Base-by-base conservation (phyloP, 2,113 vertebrate genomes). In the Labeo rohita region DNA sequence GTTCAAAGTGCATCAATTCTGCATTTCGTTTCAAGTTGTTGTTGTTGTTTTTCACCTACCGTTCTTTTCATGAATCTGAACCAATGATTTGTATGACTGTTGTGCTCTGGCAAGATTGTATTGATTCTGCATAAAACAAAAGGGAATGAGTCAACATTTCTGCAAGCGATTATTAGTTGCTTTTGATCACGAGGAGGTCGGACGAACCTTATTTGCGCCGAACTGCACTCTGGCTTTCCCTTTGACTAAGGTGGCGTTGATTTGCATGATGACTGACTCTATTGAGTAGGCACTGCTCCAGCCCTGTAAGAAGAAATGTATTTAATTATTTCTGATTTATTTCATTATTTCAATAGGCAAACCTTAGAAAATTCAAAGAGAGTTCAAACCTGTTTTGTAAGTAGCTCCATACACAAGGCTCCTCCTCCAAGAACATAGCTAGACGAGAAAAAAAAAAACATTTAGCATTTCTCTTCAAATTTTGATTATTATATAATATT, bases 251-350 rank as follows among this genome's bases (percentile, higher is more conserved):
- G 98, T 99, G 90, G 98, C 97, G 90, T 98, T 99, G 91, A 98
- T 99, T 90, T 99, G 98, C 98, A 99, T 98, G 93, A 99, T 99
- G 92, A 99, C 97, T 3, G 98, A 99, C 89, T 99, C 98, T 95
- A 99, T 98, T 63, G 98, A 99, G 92, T 99, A 99, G 95, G 98
- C 98, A 94, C 98, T 99, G 94, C 98, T 99, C 97, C 98, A 99
- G 92, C 98, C 98, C 98, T 99, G 87, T 45, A 4, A 84, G 36
- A 61, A 28, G 8, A 21, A 18, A 49, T 21, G 50, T 11, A 76
- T 21, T 36, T 36, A 1, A 50, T 16, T 73, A 5, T 43, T 54
- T 52, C 7, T 21, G 18, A 11, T 12, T 36, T 18, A 13, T 18
- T 2, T 34, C 3, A 28, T 15, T 11, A 77, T 8, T 76, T 76